A percentile compares a stretch with the other conserved stretches of the same genome.
Evolutionary conservation across 1,140 invertebrate species (phyloP).

Genomic region (Eumaeus atala): DNA sequence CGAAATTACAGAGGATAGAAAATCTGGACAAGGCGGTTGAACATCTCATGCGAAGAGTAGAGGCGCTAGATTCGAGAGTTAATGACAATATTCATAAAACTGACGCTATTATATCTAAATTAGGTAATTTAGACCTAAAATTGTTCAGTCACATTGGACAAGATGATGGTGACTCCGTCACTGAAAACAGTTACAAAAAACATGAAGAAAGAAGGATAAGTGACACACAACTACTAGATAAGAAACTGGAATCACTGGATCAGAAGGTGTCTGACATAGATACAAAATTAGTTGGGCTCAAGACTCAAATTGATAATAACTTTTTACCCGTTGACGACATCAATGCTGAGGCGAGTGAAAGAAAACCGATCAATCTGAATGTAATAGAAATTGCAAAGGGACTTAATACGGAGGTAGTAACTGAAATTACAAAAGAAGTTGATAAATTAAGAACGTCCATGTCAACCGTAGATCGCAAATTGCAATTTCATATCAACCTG

Average conservation of each 20-base stretch:
- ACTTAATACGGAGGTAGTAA: conserved; percentile 84
- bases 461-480: conserved; percentile 85
- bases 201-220: conserved; percentile 45
- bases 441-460: conserved; percentile 83
- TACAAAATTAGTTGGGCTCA: conserved; percentile 82
- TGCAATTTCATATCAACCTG: conserved; percentile 88
- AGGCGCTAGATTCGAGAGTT: conserved; percentile 84
- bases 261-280: conserved; percentile 89
- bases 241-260: conserved; percentile 80
- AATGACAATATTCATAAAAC: conserved; percentile 90
- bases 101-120: conserved; percentile 84
- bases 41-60: conserved; percentile 87
- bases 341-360: conserved; percentile 88
- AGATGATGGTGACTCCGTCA: conserved; percentile 42
- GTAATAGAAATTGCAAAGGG: conserved; percentile 86
- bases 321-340: conserved; percentile 86
- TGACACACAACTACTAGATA: conserved; percentile 74
- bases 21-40: conserved; percentile 90
- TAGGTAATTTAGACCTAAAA: conserved; percentile 82
- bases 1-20: conserved; percentile 89
- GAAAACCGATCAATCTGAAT: conserved; percentile 86
- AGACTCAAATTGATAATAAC: conserved; percentile 88
- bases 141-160: conserved; percentile 75
- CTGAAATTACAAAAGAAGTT: conserved; percentile 83
- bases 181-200: conserved; percentile 46